Conservation (phyloP, 2,888 invertebrate genomes). For the Napeogenes sylphis region DNA sequence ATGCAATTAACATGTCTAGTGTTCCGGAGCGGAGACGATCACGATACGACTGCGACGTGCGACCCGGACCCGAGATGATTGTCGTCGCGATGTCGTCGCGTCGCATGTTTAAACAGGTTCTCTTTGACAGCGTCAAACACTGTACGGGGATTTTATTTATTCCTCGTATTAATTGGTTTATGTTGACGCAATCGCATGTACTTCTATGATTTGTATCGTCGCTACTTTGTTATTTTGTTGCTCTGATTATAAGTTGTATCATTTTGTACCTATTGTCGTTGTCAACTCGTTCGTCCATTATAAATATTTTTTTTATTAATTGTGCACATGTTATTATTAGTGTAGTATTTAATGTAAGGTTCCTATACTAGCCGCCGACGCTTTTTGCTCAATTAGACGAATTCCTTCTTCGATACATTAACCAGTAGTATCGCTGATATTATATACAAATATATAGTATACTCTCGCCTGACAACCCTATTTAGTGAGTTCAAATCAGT, state of each 20-base stretch:
- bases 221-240: slow-evolving; percentile 7
- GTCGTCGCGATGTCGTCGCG: neutral
- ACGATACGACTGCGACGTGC: neutral
- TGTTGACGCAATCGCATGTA: slow-evolving; percentile 5
- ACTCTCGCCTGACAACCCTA: too few species aligned
- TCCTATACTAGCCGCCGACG: too few species aligned
- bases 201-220: neutral
- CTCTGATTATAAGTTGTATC: neutral
- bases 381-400: too few species aligned
- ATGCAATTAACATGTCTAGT: slow-evolving; percentile 1
- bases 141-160: slow-evolving; percentile 1
- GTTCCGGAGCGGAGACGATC: neutral
- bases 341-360: too few species aligned
- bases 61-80: neutral
- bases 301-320: too few species aligned
- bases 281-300: neutral
- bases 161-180: neutral
- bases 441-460: too few species aligned
- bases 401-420: too few species aligned
- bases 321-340: too few species aligned
- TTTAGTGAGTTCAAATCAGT: too few species aligned
- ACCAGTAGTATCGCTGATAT: too few species aligned
- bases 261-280: slow-evolving; percentile 1
- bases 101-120: slow-evolving; percentile 3
- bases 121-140: neutral